Conservation (phyloP, 2,797 vertebrate genomes). For the Hoplostethus mediterraneus region DNA sequence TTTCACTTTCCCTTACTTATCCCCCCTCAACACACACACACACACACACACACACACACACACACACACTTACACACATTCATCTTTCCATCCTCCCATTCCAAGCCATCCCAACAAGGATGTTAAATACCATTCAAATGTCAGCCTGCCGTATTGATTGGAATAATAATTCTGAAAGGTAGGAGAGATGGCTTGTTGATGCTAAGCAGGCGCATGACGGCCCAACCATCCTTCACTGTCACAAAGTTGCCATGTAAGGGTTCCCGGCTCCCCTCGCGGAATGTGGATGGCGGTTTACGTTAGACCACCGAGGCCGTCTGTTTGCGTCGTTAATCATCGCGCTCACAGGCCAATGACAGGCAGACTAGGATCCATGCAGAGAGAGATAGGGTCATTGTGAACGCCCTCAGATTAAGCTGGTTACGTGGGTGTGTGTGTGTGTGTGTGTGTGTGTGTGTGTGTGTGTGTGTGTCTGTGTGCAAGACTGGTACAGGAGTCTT, state of each 20-base stretch:
- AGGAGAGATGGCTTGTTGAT: slow-evolving; percentile 80
- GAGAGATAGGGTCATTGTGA: slow-evolving; percentile 65
- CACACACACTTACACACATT: slow-evolving; percentile 23
- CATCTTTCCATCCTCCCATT: slow-evolving; percentile 41
- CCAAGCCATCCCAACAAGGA: slow-evolving; percentile 71
- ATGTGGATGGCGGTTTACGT: slow-evolving; percentile 71
- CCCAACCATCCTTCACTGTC: slow-evolving; percentile 80
- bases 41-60: slow-evolving; percentile 20
- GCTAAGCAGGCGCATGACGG: slow-evolving; percentile 77
- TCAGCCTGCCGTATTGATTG: slow-evolving; percentile 83
- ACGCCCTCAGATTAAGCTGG: slow-evolving; percentile 61
- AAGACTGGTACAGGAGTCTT: slow-evolving; percentile 21
- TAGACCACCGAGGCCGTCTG: slow-evolving; percentile 72
- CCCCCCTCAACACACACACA: slow-evolving; percentile 5
- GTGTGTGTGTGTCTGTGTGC: slow-evolving; percentile 9
- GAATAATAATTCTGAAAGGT: slow-evolving; percentile 85
- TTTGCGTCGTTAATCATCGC: slow-evolving; percentile 81
- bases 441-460: slow-evolving; percentile 14
- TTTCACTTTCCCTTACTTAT: slow-evolving; percentile 56
- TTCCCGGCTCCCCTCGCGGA: slow-evolving; percentile 62
- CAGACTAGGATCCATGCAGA: slow-evolving; percentile 58
- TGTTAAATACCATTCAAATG: slow-evolving; percentile 87
- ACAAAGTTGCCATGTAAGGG: slow-evolving; percentile 83
- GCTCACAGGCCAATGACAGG: slow-evolving; percentile 59
- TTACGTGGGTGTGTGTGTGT: slow-evolving; percentile 1